phyloP scores from a whole-genome alignment of 1,140 invertebrate species.

The Maconellicoccus hirsutus region DNA sequence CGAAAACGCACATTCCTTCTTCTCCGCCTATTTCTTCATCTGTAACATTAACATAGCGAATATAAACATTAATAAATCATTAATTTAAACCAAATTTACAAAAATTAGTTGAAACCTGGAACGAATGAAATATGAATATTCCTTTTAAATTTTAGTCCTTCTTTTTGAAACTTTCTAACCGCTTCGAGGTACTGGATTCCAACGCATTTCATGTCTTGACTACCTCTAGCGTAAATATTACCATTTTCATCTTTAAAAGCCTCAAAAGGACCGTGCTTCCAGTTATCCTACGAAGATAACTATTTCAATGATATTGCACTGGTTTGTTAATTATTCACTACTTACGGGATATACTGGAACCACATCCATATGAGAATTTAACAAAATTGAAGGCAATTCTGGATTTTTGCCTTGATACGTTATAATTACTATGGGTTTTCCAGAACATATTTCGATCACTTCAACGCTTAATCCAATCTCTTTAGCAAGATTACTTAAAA shows the following conservation, averaged over 20 bases:
- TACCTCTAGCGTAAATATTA: conserved; percentile 71
- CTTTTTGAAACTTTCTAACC: conserved; percentile 48
- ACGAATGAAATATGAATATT: conserved; percentile 67
- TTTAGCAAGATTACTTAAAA: conserved; percentile 54
- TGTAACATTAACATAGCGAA: conserved; percentile 34
- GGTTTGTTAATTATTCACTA: conserved; percentile 36
- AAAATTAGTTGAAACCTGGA: conserved; percentile 46
- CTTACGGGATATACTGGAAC: conserved; percentile 75
- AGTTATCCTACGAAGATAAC: conserved; percentile 46
- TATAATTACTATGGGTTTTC: conserved; percentile 66
- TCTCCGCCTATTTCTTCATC: conserved; percentile 87
- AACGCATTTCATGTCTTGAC: conserved; percentile 76
- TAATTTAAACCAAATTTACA: too few species aligned
- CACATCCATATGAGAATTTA: conserved; percentile 92
- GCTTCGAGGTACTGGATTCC: conserved; percentile 72
- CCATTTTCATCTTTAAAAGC: conserved; percentile 63
- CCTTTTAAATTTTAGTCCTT: conserved; percentile 43
- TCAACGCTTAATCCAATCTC: conserved; percentile 49
- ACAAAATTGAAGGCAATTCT: conserved; percentile 53
- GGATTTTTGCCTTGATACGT: conserved; percentile 66
- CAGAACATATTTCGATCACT: conserved; percentile 42
- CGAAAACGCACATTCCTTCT: conserved; percentile 72
- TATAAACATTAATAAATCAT: too few species aligned
- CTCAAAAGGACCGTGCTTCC: conserved; percentile 68
- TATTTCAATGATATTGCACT: background rate